A percentile compares a stretch with the other conserved stretches of the same genome.
Evolutionary conservation across 2,888 invertebrate genomes (phyloP).

Genomic region (Lydus trimaculatus): DNA sequence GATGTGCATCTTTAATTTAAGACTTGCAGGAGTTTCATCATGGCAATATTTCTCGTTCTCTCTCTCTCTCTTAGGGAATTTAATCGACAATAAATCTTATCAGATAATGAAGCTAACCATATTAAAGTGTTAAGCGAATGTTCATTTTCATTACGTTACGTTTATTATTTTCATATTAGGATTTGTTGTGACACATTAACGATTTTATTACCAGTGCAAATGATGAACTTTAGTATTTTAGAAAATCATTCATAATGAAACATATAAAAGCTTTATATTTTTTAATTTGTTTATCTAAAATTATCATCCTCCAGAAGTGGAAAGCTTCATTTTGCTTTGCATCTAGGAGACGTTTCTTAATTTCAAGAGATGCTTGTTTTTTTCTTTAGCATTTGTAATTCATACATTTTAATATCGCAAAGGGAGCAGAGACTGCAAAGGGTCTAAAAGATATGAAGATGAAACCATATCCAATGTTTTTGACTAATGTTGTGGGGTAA

Average conservation of each 20-base stretch:
- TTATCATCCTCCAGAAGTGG: no score
- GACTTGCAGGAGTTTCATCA: neutral
- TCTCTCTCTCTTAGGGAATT: neutral
- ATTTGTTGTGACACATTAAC: neutral
- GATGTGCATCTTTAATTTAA: neutral
- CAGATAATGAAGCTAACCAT: constrained; percentile 2
- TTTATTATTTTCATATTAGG: neutral
- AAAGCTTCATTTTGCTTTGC: no score
- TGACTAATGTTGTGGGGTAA: no score
- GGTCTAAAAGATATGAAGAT: no score
- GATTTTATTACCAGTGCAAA: neutral
- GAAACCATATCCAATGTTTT: no score
- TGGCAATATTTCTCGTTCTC: neutral
- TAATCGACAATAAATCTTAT: constrained; percentile 1
- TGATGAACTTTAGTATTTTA: neutral
- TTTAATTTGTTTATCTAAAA: neutral
- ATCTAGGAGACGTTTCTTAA: no score
- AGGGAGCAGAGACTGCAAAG: no score
- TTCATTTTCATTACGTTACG: neutral
- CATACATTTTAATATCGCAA: no score
- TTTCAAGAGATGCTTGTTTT: no score
- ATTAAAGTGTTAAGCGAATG: constrained; percentile 3
- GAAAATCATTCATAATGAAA: neutral
- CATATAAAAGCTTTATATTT: neutral
- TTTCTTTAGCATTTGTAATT: no score